Evolutionary conservation across 2,113 vertebrate genomes (phyloP).

Genomic region (Pyrgilauda ruficollis): DNA sequence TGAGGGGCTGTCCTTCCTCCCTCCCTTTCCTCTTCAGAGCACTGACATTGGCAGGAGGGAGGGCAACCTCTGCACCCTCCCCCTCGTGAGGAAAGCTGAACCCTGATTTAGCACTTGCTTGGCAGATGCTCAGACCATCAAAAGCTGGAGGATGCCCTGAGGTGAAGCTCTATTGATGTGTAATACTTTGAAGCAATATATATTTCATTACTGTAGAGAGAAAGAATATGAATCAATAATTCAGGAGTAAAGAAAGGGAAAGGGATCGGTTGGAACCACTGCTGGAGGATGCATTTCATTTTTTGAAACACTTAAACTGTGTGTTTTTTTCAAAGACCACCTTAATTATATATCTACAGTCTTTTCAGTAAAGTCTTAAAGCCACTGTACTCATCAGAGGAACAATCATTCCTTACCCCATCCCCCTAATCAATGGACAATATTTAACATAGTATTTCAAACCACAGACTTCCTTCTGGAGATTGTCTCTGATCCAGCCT

Average conservation of each 20-base stretch:
- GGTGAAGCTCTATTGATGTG: slow-evolving; percentile 2
- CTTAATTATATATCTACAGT: not conserved
- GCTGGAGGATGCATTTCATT: not conserved
- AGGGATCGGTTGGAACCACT: not conserved
- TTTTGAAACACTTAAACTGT: not conserved
- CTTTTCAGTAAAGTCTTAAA: not conserved
- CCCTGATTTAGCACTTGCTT: not conserved
- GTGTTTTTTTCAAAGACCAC: not conserved
- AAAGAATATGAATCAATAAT: slow-evolving; percentile 38
- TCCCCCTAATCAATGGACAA: not conserved
- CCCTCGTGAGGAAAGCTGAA: not conserved
- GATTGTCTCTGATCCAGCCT: not conserved
- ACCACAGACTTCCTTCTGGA: not conserved
- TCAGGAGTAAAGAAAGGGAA: not conserved
- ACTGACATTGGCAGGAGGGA: not conserved
- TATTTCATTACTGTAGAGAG: slow-evolving; percentile 37
- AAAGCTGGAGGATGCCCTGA: not conserved
- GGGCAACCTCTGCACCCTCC: accelerated
- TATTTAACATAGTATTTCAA: not conserved
- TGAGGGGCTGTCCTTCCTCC: not conserved
- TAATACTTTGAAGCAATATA: slow-evolving; percentile 8
- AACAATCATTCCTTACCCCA: not conserved
- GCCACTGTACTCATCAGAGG: not conserved
- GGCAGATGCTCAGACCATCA: not conserved
- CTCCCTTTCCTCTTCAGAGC: not conserved